Conservation (phyloP, 1,140 invertebrate genomes). For the Zaprionus africanus region DNA sequence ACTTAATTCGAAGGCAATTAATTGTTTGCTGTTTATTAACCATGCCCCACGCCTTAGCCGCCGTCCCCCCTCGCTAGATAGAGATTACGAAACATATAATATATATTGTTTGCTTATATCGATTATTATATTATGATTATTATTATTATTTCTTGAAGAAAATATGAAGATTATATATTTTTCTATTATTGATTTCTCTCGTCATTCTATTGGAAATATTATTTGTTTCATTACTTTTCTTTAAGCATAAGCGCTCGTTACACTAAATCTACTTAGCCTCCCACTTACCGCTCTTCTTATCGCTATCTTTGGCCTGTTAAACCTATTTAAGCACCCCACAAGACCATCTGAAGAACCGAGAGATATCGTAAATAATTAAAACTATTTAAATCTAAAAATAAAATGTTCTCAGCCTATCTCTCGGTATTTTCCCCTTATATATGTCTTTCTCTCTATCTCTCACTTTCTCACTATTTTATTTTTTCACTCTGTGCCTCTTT, state of each 20-base stretch:
- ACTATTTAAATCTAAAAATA: constrained; percentile 8
- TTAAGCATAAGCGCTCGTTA: constrained; percentile 33
- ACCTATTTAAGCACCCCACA: background rate
- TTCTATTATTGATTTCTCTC: constrained; percentile 12
- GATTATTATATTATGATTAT: constrained; percentile 18
- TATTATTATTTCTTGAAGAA: constrained; percentile 2
- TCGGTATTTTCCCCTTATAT: constrained; percentile 19
- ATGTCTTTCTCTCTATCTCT: constrained; percentile 16
- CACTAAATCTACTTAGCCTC: constrained; percentile 23
- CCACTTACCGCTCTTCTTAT: background rate
- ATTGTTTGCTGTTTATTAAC: background rate
- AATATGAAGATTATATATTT: constrained; percentile 12
- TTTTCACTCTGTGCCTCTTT: constrained; percentile 8
- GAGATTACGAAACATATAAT: constrained; percentile 20
- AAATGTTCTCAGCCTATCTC: constrained; percentile 28
- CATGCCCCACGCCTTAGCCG: background rate
- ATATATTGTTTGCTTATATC: constrained; percentile 26
- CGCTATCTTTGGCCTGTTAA: constrained; percentile 3
- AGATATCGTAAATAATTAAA: constrained; percentile 30
- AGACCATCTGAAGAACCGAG: constrained; percentile 8
- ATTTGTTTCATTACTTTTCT: constrained; percentile 12
- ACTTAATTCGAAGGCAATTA: constrained; percentile 9
- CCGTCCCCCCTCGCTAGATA: constrained; percentile 11
- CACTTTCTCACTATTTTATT: constrained; percentile 7
- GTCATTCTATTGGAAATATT: constrained; percentile 5